Percentiles rank a stretch among this genome's conserved stretches.
These are phyloP conservation scores for Eupithecia inturbata DNA, from an alignment of 2,888 invertebrate genomes.

Conservation along the genomic window DNA sequence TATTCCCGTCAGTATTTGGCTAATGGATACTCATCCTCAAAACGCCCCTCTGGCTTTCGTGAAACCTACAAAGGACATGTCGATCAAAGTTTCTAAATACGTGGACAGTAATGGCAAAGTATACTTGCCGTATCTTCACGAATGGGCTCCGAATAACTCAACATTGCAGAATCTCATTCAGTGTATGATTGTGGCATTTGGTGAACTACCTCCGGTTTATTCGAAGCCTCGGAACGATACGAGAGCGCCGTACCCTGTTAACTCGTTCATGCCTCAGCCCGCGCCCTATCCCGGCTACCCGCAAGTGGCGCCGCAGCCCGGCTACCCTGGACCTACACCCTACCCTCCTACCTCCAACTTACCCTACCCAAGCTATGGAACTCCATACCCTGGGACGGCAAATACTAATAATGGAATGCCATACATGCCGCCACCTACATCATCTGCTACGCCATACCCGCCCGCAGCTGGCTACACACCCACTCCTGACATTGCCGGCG, in stretches of 20 bases:
- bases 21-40: constrained; percentile 98
- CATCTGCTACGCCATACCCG: constrained; percentile 63
- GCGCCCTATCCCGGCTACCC: constrained; percentile 67
- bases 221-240: constrained; percentile 86
- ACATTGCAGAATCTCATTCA: constrained; percentile 95
- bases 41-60: constrained; percentile 98
- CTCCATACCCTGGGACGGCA: constrained; percentile 68
- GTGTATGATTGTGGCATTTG: constrained; percentile 95
- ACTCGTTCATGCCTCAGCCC: constrained; percentile 75
- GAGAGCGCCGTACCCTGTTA: constrained; percentile 85
- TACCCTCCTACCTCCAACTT: constrained; percentile 72
- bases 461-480: constrained; percentile 59
- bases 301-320: constrained; percentile 59
- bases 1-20: constrained; percentile 98
- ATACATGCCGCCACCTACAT: constrained; percentile 54
- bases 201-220: constrained; percentile 97
- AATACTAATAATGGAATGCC: constrained; percentile 63
- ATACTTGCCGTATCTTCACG: constrained; percentile 97
- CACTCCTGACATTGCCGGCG: constrained; percentile 80
- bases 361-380: constrained; percentile 82
- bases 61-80: constrained; percentile 97
- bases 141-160: constrained; percentile 93
- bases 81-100: constrained; percentile 96
- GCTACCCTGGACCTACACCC: constrained; percentile 72
- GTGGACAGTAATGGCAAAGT: constrained; percentile 98